These are phyloP conservation scores for Orthonychiurus folsomi DNA, from an alignment of 2,888 invertebrate genomes.

Conservation along the genomic window DNA sequence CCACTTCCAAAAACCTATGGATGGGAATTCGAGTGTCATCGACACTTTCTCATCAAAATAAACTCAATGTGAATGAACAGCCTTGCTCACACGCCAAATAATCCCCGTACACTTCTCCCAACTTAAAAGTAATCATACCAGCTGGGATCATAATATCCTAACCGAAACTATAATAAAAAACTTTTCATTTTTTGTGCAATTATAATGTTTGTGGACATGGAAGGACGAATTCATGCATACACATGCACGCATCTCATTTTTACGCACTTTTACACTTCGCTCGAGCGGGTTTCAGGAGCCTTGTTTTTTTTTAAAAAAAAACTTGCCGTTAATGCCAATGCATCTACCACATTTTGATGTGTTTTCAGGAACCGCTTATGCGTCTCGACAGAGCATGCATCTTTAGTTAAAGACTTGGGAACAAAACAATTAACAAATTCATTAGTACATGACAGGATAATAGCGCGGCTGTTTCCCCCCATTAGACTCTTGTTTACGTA, in stretches of 20 bases:
- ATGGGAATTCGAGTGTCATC: slow-evolving; percentile 22
- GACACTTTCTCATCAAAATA: slow-evolving; percentile 15
- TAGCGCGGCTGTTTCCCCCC: no score
- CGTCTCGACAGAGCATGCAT: not conserved
- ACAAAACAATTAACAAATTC: not conserved
- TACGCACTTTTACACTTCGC: not conserved
- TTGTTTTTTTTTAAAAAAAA: slow-evolving; percentile 1
- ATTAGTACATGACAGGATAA: not conserved
- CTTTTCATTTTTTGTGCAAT: not conserved
- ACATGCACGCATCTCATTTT: not conserved
- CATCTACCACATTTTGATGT: no score
- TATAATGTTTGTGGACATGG: not conserved
- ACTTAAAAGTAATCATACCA: not conserved
- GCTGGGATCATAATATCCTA: not conserved
- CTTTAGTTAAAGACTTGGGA: no score
- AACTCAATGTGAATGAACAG: not conserved
- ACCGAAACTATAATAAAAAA: not conserved
- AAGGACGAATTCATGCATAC: not conserved
- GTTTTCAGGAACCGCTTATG: no score
- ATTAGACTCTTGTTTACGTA: no score
- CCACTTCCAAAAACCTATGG: no score
- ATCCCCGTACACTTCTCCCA: no score
- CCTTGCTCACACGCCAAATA: not conserved
- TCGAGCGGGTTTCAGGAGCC: not conserved
- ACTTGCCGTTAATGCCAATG: no score